Base-by-base conservation (phyloP, 2,888 invertebrate species). In the Crioceris asparagi region DNA sequence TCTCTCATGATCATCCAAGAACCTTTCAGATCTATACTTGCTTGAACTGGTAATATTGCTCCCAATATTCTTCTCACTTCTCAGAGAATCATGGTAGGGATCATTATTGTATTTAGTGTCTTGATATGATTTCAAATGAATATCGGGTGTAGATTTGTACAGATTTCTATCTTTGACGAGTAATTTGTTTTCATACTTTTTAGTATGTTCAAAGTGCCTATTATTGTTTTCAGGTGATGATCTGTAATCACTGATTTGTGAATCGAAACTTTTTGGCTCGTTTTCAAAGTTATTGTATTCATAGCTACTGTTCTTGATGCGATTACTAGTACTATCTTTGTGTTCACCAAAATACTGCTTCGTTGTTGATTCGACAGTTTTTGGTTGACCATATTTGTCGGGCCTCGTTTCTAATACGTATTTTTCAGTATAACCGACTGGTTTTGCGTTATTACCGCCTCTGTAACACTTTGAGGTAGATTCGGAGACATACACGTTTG, bases 221-320 rank as follows among this genome's bases (percentile, higher is more conserved):
- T n/a, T n/a, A n/a, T n/a, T n/a, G 32, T 72, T 71, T 49, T 78
- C 74, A 2, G 76, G 77, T 11, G 75, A 72, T 4, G 75, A 71
- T 37, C 68, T 61, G 44, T 69, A 69, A 44, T 76, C 72, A 42
- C 74, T 75, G 35, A 74, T 69, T 36, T 76, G 70, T 2, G 70
- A 77, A 52, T 80, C 79, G 35, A 79, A 67, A 51, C 78, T 79
- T 47, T 77, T 78, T 19, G 79, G 79, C 54, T 79, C 79, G 45
- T 70, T 71, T 49, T 74, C 74, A 11, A 55, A 60, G 27, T 51
- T 52, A 17, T 52, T 50, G 40, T 56, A 54, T 12, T 49, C 45
- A 12, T 44, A 44, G 7, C 39, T 39, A 17, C 47, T 46, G 6
- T 34, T 35, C 29, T 42, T 46, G 8, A 37, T 27, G n/a, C 44